Evolutionary conservation across 2,113 vertebrate species (phyloP).

Genomic region (Ondatra zibethicus): DNA sequence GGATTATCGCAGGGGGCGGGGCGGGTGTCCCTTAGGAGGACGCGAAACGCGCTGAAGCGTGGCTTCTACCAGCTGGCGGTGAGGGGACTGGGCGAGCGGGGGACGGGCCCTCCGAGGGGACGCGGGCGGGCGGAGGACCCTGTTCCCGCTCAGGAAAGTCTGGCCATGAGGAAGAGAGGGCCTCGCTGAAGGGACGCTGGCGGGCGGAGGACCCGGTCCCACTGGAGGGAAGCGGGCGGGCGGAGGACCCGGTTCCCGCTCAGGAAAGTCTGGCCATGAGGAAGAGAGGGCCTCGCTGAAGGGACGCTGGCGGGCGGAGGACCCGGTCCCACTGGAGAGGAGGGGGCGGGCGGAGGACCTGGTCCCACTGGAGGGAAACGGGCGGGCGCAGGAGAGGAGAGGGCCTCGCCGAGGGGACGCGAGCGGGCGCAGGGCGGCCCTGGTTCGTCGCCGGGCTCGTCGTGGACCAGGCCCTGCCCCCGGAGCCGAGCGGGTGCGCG

Average conservation of each 20-base stretch:
- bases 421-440: neutral
- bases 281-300: neutral
- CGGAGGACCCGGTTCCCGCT: no score
- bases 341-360: neutral
- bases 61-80: neutral
- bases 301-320: neutral
- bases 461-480: neutral
- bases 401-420: neutral
- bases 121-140: no score
- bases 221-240: no score
- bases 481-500: neutral
- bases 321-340: neutral
- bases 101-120: no score
- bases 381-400: neutral
- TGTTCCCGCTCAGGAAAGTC: no score
- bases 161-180: neutral
- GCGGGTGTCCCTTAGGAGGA: neutral
- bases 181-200: neutral
- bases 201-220: neutral
- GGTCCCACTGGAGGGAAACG: neutral
- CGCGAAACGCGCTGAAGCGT: accelerated
- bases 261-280: neutral
- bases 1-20: neutral
- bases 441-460: neutral
- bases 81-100: neutral